phyloP scores from a whole-genome alignment of 2,113 vertebrate species.

The Clinocottus analis region DNA sequence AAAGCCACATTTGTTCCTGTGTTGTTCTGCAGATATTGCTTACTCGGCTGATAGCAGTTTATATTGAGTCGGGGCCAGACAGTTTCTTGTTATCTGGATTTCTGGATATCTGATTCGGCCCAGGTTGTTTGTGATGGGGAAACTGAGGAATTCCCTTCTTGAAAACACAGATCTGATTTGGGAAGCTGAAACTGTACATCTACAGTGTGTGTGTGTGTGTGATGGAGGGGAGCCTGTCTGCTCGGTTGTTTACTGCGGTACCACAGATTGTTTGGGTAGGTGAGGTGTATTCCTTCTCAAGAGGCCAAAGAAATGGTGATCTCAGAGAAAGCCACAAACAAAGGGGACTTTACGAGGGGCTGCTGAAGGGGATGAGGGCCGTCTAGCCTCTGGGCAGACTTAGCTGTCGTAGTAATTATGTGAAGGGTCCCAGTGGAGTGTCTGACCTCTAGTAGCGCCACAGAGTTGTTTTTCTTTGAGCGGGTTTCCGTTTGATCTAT shows the following conservation, averaged over 20 bases:
- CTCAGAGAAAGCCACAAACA: conserved; percentile 34
- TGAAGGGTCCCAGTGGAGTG: background rate
- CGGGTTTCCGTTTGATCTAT: background rate
- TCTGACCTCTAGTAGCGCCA: background rate
- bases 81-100: conserved; percentile 69
- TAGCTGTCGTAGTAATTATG: background rate
- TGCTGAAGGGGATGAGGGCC: background rate
- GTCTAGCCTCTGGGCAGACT: background rate
- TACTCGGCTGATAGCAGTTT: conserved; percentile 64
- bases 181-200: conserved; percentile 31
- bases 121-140: conserved; percentile 64
- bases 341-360: background rate
- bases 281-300: conserved; percentile 18
- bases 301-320: conserved; percentile 12
- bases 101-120: conserved; percentile 71
- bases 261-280: conserved; percentile 39
- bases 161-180: conserved; percentile 36
- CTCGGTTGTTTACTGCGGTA: conserved; percentile 46
- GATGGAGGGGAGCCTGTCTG: conserved; percentile 26
- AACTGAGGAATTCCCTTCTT: conserved; percentile 54
- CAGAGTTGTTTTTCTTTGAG: background rate
- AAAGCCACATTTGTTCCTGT: conserved; percentile 52
- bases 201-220: conserved; percentile 10
- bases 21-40: conserved; percentile 60
- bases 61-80: conserved; percentile 53